A percentile compares a stretch with the other conserved stretches of the same genome.
Conservation (phyloP, 37 sponge, comb jelly and placozoan species). For the Dysidea cf. avara region DNA sequence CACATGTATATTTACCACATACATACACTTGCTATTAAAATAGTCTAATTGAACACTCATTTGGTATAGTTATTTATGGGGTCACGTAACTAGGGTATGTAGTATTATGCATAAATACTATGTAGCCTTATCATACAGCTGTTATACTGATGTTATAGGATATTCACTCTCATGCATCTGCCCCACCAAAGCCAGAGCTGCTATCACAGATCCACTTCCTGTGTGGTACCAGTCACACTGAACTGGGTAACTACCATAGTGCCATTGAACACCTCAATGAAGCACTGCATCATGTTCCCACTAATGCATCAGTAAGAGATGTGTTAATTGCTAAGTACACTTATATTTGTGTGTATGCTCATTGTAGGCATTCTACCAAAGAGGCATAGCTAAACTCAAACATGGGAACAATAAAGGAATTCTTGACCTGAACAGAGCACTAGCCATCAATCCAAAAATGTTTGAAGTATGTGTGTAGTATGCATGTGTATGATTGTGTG, state of each 20-base stretch:
- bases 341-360: background rate
- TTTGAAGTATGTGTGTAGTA: no score
- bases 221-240: conserved; percentile 62
- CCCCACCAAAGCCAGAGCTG: no score
- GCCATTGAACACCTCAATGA: conserved; percentile 62
- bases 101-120: no score
- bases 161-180: no score
- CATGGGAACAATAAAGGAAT: conserved; percentile 43
- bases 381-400: conserved; percentile 76
- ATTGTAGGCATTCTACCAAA: conserved; percentile 71
- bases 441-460: conserved; percentile 68
- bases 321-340: background rate
- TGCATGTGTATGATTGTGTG: no score
- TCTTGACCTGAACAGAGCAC: conserved; percentile 78
- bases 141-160: no score
- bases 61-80: no score
- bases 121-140: no score
- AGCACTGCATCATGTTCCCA: conserved; percentile 44
- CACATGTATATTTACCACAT: no score
- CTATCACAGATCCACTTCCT: conserved; percentile 78
- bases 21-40: no score
- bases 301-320: conserved; percentile 38
- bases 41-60: no score
- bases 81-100: no score
- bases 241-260: conserved; percentile 23